Conservation (phyloP, 1,140 invertebrate genomes). For the Colletes latitarsis region DNA sequence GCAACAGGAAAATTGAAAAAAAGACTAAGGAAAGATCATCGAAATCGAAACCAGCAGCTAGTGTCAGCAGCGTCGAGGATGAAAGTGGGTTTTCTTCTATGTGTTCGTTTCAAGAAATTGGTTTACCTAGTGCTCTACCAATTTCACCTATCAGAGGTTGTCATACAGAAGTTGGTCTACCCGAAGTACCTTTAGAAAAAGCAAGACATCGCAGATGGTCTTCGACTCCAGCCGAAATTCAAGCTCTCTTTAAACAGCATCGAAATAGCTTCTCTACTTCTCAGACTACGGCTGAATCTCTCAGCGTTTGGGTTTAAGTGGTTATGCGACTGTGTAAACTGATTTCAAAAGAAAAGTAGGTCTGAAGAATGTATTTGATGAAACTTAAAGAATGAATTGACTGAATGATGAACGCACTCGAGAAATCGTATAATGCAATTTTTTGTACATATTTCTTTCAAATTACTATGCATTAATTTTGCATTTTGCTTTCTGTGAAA, state of each 20-base stretch:
- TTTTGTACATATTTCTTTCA: not conserved
- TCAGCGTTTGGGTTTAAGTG: slow-evolving; percentile 78
- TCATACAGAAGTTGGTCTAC: slow-evolving; percentile 77
- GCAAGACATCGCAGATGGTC: slow-evolving; percentile 78
- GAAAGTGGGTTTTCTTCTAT: slow-evolving; percentile 92
- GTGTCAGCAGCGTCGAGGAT: slow-evolving; percentile 85
- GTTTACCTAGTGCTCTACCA: slow-evolving; percentile 81
- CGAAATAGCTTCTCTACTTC: slow-evolving; percentile 69
- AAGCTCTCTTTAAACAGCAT: slow-evolving; percentile 73
- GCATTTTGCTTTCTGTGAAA: not conserved
- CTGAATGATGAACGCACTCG: not conserved
- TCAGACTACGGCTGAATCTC: slow-evolving; percentile 69
- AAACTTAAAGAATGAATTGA: not conserved
- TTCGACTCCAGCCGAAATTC: slow-evolving; percentile 76
- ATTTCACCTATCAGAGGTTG: slow-evolving; percentile 72
- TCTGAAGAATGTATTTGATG: not conserved
- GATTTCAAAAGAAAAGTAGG: not conserved
- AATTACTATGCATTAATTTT: not conserved
- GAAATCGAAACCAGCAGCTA: slow-evolving; percentile 79
- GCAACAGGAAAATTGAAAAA: slow-evolving; percentile 38
- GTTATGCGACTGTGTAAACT: not conserved
- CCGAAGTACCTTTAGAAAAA: slow-evolving; percentile 72
- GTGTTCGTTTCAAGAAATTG: slow-evolving; percentile 90
- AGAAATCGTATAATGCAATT: not conserved
- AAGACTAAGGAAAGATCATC: slow-evolving; percentile 57